Conservation (phyloP, 2,888 invertebrate species). For the Andrena minutula region DNA sequence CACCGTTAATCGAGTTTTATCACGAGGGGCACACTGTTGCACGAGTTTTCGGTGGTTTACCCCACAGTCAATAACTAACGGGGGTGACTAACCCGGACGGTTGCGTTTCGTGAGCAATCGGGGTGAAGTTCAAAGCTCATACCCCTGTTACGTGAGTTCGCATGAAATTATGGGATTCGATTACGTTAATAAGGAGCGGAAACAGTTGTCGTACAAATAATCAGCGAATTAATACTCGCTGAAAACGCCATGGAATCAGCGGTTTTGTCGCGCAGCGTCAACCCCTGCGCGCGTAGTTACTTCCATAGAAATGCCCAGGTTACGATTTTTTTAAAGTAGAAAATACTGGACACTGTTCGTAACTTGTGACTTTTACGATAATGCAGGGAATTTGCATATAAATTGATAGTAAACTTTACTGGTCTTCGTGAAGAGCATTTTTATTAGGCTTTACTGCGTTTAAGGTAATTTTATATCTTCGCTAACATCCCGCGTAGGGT, state of each 20-base stretch:
- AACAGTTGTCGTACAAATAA: conserved; percentile 4
- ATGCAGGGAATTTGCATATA: background rate
- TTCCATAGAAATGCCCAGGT: background rate
- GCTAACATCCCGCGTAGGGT: background rate
- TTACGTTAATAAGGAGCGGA: conserved; percentile 23
- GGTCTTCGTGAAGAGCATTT: background rate
- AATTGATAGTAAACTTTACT: background rate
- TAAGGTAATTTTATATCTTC: background rate
- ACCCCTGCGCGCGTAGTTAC: background rate
- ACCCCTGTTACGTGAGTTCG: background rate
- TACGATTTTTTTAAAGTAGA: background rate
- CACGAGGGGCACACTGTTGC: background rate
- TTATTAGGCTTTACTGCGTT: background rate
- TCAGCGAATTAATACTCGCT: conserved; percentile 27
- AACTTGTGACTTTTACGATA: background rate
- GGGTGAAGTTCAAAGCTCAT: conserved; percentile 33
- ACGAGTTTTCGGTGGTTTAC: conserved; percentile 48
- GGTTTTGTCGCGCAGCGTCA: background rate
- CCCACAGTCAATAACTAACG: conserved; percentile 26
- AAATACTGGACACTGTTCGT: background rate
- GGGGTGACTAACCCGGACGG: conserved; percentile 52
- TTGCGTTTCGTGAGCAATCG: conserved; percentile 42
- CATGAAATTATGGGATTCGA: conserved; percentile 20
- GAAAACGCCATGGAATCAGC: conserved; percentile 1
- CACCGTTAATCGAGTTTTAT: background rate